A percentile compares a stretch with the other conserved stretches of the same genome.
These are phyloP conservation scores for Idaea biselata DNA, from an alignment of 2,888 invertebrate genomes.

Conservation along the genomic window DNA sequence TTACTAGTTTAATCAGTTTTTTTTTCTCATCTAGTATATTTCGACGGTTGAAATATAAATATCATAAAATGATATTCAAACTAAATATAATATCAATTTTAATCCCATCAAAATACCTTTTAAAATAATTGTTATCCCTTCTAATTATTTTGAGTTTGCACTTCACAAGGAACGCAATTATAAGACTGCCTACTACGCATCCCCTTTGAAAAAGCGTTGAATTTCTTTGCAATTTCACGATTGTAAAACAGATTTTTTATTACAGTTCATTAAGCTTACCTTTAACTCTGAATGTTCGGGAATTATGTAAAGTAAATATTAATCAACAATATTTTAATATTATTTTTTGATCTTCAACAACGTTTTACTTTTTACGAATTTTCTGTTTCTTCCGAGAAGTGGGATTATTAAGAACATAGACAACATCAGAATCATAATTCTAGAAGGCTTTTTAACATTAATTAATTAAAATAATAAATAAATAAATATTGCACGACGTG, in stretches of 20 bases:
- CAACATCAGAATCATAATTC: background rate
- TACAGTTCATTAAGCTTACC: slow-evolving; percentile 33
- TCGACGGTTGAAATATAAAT: too few species aligned
- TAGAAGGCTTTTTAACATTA: background rate
- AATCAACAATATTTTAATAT: slow-evolving; percentile 2
- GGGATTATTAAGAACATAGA: background rate
- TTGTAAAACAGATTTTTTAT: slow-evolving; percentile 39
- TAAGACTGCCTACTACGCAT: slow-evolving; percentile 40
- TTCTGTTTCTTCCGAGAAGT: background rate
- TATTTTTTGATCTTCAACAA: background rate
- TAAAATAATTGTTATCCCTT: slow-evolving; percentile 27
- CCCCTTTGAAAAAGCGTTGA: slow-evolving; percentile 35
- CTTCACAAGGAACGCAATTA: slow-evolving; percentile 38
- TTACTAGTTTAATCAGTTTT: too few species aligned
- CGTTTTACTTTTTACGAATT: background rate
- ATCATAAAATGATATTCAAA: too few species aligned
- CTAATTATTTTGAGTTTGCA: slow-evolving; percentile 39
- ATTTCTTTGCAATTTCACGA: slow-evolving; percentile 33
- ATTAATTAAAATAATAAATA: too few species aligned
- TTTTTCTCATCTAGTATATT: too few species aligned
- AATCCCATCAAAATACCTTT: slow-evolving; percentile 21
- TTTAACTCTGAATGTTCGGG: slow-evolving; percentile 32
- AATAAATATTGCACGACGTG: too few species aligned
- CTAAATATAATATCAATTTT: background rate
- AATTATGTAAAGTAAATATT: slow-evolving; percentile 3